Percentiles rank a stretch among this genome's conserved stretches.
Conservation (phyloP, 2,113 vertebrate species). For the Scomber scombrus region DNA sequence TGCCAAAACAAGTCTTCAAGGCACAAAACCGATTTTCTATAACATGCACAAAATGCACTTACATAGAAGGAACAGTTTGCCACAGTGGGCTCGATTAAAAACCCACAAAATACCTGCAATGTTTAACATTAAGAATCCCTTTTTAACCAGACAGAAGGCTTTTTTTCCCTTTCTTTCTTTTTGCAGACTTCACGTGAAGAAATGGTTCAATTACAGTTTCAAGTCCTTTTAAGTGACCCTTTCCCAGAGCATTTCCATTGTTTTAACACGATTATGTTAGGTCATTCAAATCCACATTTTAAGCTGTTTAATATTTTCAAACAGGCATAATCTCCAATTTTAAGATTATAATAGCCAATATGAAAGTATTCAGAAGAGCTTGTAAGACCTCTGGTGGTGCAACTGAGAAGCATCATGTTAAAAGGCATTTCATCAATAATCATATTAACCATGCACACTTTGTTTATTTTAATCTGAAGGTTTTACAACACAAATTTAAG, state of each 20-base stretch:
- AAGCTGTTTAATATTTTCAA: no score
- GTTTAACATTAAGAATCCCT: neutral
- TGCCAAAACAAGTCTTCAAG: conserved; percentile 30
- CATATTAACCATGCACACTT: neutral
- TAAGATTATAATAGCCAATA: neutral
- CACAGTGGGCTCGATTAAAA: neutral
- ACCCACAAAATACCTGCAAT: neutral
- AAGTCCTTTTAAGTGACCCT: neutral
- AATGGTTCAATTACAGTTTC: neutral
- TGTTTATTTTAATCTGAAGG: neutral
- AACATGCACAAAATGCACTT: neutral
- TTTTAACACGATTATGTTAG: neutral
- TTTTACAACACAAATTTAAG: neutral
- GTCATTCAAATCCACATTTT: neutral
- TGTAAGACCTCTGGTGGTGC: conserved; percentile 54
- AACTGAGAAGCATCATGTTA: neutral
- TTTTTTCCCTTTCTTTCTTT: conserved; percentile 8
- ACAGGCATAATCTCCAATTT: neutral
- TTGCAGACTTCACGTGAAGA: neutral
- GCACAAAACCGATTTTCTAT: neutral
- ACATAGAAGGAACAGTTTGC: neutral
- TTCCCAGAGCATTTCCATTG: neutral
- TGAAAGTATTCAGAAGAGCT: conserved; percentile 20
- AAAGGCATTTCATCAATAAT: neutral
- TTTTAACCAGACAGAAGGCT: neutral